Evolutionary conservation across 2,113 vertebrate genomes (phyloP), one percentile per base, ranked within the genome.

Genomic region (Podarcis cretensis): DNA sequence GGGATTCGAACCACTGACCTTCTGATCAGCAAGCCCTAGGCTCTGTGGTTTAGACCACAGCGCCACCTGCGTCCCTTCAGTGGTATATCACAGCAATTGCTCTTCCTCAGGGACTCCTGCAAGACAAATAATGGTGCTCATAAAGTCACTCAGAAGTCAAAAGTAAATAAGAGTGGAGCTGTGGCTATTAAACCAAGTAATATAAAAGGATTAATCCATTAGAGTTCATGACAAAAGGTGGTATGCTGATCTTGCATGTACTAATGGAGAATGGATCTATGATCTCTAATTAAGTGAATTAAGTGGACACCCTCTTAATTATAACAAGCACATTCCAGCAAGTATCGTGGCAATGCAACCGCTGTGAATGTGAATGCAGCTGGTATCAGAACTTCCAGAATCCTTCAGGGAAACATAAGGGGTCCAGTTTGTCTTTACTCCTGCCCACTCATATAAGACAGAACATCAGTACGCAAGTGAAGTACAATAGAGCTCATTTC

Each of bases 61-160:
- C 43, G 6, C 6, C 43, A 43, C 43, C 43, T 43, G 6, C 1
- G 7, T 7, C 43, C 43, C 85, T 81, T 71, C 30, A 57, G 9
- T 54, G 48, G 48, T 54, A 54, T 54, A 54, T 81, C 83, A 81
- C 37, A 91, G 18, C n/a, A 90, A 87, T n/a, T 86, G 73, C 40
- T 82, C 86, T 21, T 90, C 37, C 74, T 91, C 86, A 59, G 88
- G 85, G 87, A 82, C 13, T 68, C 80, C 59, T 75, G 57, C 35
- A 93, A 76, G 71, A 86, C 54, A 93, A 96, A 92, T 66, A 91
- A 92, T 43, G 8, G 13, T 81, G 68, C 78, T 78, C 83, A 84
- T 93, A 93, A 94, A 94, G 91, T 94, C 90, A 94, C 43, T 89
- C 93, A 87, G 81, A 93, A 94, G 76, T 92, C 88, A 95, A 96